Percentiles rank a stretch among this genome's conserved stretches.
phyloP scores from a whole-genome alignment of 1,140 invertebrate species.

The Phthorimaea operculella region DNA sequence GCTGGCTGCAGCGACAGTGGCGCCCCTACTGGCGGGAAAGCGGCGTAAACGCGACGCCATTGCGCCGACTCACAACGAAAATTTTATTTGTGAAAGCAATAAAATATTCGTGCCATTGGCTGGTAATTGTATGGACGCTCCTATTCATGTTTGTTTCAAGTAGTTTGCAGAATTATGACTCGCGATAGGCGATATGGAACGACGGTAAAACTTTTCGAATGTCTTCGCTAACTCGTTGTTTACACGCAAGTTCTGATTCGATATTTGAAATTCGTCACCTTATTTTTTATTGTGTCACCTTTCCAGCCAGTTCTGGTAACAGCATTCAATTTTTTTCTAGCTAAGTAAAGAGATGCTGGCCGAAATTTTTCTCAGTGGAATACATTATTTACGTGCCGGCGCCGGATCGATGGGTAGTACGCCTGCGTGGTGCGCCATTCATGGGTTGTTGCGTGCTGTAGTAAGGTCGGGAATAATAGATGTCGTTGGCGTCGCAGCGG shows the following conservation, averaged over 20 bases:
- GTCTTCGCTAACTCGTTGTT: no score
- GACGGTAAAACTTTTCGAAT: no score
- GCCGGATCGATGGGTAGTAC: slow-evolving; percentile 46
- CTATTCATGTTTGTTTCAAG: no score
- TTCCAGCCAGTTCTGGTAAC: no score
- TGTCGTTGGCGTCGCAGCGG: neutral
- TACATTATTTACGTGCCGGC: slow-evolving; percentile 44
- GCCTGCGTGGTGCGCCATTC: slow-evolving; percentile 47
- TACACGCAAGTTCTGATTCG: no score
- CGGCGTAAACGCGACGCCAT: slow-evolving; percentile 14
- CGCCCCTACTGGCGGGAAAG: slow-evolving; percentile 47
- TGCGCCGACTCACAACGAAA: slow-evolving; percentile 44
- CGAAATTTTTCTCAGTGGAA: slow-evolving; percentile 22
- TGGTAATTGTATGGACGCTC: no score
- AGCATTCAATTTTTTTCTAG: no score
- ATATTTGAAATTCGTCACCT: no score
- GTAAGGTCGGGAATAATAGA: neutral
- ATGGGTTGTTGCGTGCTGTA: slow-evolving; percentile 14
- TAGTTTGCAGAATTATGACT: no score
- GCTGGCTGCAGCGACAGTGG: slow-evolving; percentile 39
- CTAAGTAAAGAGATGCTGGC: no score
- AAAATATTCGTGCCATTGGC: slow-evolving; percentile 6
- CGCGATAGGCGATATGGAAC: no score
- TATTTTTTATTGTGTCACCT: no score
- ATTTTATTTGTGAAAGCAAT: slow-evolving; percentile 15